Conservation (phyloP, 2,797 vertebrate species). For the Leucoraja ocellata region DNA sequence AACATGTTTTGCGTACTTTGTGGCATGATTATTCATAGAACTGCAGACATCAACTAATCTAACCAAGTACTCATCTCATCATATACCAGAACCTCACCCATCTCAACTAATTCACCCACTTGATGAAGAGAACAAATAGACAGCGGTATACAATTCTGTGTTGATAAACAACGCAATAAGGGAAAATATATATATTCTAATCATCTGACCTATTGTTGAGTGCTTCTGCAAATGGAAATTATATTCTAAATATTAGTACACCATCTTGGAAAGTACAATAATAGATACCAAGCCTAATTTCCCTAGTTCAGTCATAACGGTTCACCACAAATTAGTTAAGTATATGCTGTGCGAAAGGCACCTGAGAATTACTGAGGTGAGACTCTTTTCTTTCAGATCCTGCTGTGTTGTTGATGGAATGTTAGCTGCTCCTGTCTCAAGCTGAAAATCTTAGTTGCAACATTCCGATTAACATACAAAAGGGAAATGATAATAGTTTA, state of each 20-base stretch:
- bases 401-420: neutral
- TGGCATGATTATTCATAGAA: neutral
- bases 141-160: neutral
- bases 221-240: neutral
- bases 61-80: neutral
- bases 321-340: neutral
- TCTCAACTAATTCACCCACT: neutral
- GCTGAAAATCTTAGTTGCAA: neutral
- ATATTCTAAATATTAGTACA: neutral
- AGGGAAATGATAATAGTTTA: neutral
- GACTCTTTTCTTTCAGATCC: neutral
- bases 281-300: neutral
- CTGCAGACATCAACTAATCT: neutral
- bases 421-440: neutral
- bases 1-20: neutral
- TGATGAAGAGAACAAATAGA: neutral
- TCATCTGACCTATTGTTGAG: no score
- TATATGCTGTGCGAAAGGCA: neutral
- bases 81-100: neutral
- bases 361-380: neutral
- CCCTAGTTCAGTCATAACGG: neutral
- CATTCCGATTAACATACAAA: neutral
- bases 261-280: neutral
- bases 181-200: neutral
- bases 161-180: neutral